Conservation (phyloP, 2,888 invertebrate species). For the Orchesellides sinensis region DNA sequence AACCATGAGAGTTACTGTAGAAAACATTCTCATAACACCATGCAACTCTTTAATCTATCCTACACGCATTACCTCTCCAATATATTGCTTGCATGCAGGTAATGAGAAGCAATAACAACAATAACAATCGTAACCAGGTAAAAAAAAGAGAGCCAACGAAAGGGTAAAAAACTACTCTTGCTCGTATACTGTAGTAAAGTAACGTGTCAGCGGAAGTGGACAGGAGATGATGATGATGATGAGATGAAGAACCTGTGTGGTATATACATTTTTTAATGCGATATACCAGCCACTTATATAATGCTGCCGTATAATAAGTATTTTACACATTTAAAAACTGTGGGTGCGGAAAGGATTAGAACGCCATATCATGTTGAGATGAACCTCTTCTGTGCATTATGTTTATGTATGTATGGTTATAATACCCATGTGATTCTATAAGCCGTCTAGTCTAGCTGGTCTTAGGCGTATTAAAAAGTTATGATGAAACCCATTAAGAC, state of each 20-base stretch:
- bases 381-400: not conserved
- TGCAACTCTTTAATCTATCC: not conserved
- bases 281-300: not conserved
- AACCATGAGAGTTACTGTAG: not conserved
- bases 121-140: slow-evolving; percentile 50
- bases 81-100: slow-evolving; percentile 46
- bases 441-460: not conserved
- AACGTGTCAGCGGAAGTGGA: slow-evolving; percentile 46
- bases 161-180: not conserved
- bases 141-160: slow-evolving; percentile 12
- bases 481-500: not conserved
- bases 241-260: slow-evolving; percentile 11
- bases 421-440: not conserved
- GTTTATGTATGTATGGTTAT: not conserved
- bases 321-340: not conserved
- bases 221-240: slow-evolving; percentile 34
- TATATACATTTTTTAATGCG: not conserved
- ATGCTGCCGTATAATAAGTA: too few relatives aligned
- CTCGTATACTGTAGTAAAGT: not conserved
- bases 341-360: slow-evolving; percentile 21
- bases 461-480: not conserved
- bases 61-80: not conserved
- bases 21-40: slow-evolving; percentile 1
- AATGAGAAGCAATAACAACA: slow-evolving; percentile 37
- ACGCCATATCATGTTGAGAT: too few relatives aligned